A percentile compares a stretch with the other conserved stretches of the same genome.
Conservation (phyloP, 2,797 vertebrate species). For the Tapera naevia region DNA sequence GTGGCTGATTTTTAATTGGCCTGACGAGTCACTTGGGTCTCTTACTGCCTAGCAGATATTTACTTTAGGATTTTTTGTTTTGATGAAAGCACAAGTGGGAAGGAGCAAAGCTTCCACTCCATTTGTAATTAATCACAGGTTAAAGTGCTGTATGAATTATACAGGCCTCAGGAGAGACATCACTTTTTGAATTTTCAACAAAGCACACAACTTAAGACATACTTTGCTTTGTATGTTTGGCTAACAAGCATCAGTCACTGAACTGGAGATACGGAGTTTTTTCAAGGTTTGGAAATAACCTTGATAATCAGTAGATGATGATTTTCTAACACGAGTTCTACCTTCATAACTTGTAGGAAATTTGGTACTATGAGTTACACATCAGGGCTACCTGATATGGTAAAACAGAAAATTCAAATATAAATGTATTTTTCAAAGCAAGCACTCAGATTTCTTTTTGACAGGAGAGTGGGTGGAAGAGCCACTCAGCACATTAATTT, state of each 20-base stretch:
- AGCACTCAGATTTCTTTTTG: neutral
- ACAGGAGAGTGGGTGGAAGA: neutral
- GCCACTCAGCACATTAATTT: neutral
- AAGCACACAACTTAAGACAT: neutral
- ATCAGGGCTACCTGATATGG: neutral
- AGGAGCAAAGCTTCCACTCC: conserved; percentile 16
- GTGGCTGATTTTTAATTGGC: conserved; percentile 27
- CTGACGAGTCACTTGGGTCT: neutral
- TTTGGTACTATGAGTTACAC: neutral
- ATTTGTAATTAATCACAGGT: conserved; percentile 45
- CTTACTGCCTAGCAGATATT: neutral
- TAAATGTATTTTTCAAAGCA: neutral
- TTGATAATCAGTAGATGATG: neutral
- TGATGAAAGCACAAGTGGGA: conserved; percentile 40
- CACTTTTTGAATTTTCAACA: conserved; percentile 10
- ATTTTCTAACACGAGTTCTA: neutral
- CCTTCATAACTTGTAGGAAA: neutral
- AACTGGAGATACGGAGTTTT: neutral
- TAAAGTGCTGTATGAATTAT: conserved; percentile 13
- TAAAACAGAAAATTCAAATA: neutral
- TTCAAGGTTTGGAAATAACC: neutral
- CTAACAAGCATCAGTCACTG: neutral
- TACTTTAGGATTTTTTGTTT: conserved; percentile 36
- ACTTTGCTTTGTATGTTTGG: neutral
- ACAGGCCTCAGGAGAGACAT: neutral